Evolutionary conservation across 2,888 invertebrate genomes (phyloP).

Genomic region (Halocaridina rubra): DNA sequence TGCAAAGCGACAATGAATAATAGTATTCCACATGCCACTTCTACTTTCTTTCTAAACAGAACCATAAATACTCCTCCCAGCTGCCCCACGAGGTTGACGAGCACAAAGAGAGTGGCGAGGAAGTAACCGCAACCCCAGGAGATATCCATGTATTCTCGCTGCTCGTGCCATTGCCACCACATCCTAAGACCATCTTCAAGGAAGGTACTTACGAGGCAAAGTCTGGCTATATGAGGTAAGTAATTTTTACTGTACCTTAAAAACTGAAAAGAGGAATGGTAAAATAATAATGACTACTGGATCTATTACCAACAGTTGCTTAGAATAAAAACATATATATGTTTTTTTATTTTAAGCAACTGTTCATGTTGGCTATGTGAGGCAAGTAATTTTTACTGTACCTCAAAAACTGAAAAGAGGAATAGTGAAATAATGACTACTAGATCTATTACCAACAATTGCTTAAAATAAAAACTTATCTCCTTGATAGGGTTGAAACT

Average conservation of each 20-base stretch:
- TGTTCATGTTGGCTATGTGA: too few species aligned
- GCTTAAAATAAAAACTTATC: too few species aligned
- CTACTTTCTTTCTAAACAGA: conserved; percentile 88
- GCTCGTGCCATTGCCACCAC: conserved; percentile 99
- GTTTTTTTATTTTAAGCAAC: too few species aligned
- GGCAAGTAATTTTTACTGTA: conserved; percentile 93
- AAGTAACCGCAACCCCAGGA: conserved; percentile 97
- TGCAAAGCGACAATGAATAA: conserved; percentile 97
- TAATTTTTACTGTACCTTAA: conserved; percentile 91
- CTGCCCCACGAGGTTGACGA: conserved; percentile 95
- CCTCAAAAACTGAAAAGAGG: conserved; percentile 84
- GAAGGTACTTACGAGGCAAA: conserved; percentile 98
- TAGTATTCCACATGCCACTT: conserved; percentile 89
- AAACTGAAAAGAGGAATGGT: conserved; percentile 81
- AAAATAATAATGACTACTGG: too few species aligned
- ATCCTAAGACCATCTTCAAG: conserved; percentile 98
- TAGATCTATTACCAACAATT: too few species aligned
- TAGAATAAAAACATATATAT: too few species aligned
- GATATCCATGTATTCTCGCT: conserved; percentile 94
- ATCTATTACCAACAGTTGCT: too few species aligned
- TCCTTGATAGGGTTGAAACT: too few species aligned
- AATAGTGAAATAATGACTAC: too few species aligned
- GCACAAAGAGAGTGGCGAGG: conserved; percentile 92
- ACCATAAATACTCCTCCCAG: conserved; percentile 97
- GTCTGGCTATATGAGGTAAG: conserved; percentile 92